Conservation (phyloP, 2,797 vertebrate genomes). For the Poecilia picta region DNA sequence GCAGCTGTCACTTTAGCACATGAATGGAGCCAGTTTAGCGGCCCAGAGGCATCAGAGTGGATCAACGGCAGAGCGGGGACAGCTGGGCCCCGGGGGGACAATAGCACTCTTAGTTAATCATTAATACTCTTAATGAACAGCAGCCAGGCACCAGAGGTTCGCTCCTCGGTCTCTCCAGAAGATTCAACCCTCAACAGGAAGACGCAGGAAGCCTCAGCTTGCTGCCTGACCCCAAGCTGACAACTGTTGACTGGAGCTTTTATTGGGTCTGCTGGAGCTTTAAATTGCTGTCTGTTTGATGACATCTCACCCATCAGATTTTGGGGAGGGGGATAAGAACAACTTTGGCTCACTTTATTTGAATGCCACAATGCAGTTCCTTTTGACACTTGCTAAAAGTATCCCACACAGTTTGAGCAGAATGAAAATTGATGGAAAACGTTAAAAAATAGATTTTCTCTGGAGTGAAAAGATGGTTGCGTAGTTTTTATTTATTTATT, state of each 20-base stretch:
- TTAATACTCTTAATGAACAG: conserved; percentile 85
- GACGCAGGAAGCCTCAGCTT: conserved; percentile 53
- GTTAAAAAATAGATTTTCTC: background rate
- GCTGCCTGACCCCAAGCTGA: conserved; percentile 64
- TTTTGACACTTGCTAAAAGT: conserved; percentile 4
- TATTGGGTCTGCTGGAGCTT: conserved; percentile 49
- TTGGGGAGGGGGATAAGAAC: background rate
- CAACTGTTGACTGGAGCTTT: conserved; percentile 72
- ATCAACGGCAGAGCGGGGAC: conserved; percentile 79
- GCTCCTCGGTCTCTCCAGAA: conserved; percentile 70
- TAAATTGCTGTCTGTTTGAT: conserved; percentile 45
- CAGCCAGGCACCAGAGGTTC: conserved; percentile 76
- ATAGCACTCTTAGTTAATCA: conserved; percentile 85
- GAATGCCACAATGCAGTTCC: conserved; percentile 1
- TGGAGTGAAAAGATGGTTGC: background rate
- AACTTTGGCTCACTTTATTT: conserved; percentile 14
- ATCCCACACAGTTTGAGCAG: background rate
- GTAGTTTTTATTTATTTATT: background rate
- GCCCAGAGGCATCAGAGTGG: conserved; percentile 71
- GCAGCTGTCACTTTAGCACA: conserved; percentile 83
- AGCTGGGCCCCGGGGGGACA: conserved; percentile 78
- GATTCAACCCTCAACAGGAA: conserved; percentile 63
- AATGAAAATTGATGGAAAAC: background rate
- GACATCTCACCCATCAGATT: conserved; percentile 23
- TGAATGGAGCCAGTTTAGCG: conserved; percentile 76